These are phyloP conservation scores for Itoplectis maculator DNA, from an alignment of 2,888 invertebrate species.

Conservation along the genomic window DNA sequence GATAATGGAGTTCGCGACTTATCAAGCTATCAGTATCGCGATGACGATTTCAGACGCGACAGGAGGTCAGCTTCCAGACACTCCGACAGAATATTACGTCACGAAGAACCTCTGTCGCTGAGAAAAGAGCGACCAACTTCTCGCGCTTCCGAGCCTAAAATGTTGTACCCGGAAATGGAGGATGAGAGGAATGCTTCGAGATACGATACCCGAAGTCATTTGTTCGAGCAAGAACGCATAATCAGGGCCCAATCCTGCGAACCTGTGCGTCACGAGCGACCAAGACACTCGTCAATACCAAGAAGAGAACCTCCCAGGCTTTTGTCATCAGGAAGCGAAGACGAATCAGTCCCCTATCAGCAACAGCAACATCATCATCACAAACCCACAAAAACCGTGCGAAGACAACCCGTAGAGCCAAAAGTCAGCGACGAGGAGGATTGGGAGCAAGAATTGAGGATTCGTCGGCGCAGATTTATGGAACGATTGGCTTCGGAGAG, in stretches of 20 bases:
- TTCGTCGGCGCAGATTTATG: constrained; percentile 75
- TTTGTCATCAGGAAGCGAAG: constrained; percentile 79
- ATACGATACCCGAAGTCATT: constrained; percentile 71
- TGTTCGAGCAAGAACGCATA: constrained; percentile 56
- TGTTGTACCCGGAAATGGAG: constrained; percentile 69
- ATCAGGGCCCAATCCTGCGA: constrained; percentile 52
- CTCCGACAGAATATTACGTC: constrained; percentile 34
- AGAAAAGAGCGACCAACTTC: constrained; percentile 65
- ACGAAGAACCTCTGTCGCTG: constrained; percentile 55
- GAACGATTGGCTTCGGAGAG: constrained; percentile 74
- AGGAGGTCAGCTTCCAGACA: constrained; percentile 72
- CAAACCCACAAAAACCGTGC: constrained; percentile 28
- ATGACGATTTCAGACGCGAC: constrained; percentile 65
- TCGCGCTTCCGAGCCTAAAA: constrained; percentile 44
- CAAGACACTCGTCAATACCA: constrained; percentile 70
- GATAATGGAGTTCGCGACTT: constrained; percentile 53
- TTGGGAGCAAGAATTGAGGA: constrained; percentile 80
- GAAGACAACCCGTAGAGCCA: constrained; percentile 70
- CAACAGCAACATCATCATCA: constrained; percentile 52
- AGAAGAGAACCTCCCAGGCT: constrained; percentile 71
- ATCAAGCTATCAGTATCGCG: constrained; percentile 61
- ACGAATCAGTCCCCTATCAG: constrained; percentile 66
- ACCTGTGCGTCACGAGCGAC: constrained; percentile 53
- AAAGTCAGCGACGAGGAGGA: constrained; percentile 81
- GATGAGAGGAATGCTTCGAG: constrained; percentile 45